A percentile compares a stretch with the other conserved stretches of the same genome.
phyloP scores from a whole-genome alignment of 1,140 invertebrate species.

The Sesamia nonagrioides region DNA sequence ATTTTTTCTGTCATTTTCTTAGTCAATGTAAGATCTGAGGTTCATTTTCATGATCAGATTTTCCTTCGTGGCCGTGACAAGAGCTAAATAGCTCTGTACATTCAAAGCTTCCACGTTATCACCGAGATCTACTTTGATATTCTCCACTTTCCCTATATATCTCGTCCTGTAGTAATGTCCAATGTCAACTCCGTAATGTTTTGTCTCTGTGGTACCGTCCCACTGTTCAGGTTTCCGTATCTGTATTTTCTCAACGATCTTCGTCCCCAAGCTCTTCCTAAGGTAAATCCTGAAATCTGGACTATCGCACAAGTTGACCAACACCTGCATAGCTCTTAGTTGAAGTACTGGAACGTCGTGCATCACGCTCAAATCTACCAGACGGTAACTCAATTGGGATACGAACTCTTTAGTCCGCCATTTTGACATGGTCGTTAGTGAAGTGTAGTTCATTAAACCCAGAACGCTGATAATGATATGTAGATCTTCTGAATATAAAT shows the following conservation, averaged over 20 bases:
- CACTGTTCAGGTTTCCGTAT: slow-evolving; percentile 76
- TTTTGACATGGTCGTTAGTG: slow-evolving; percentile 76
- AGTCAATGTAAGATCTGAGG: slow-evolving; percentile 69
- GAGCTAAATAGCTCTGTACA: slow-evolving; percentile 72
- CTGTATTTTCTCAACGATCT: slow-evolving; percentile 60
- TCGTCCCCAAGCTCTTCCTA: slow-evolving; percentile 65
- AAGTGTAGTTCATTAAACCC: slow-evolving; percentile 72
- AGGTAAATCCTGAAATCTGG: slow-evolving; percentile 75
- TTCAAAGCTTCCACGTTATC: slow-evolving; percentile 69
- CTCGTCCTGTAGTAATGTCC: slow-evolving; percentile 77
- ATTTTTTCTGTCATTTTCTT: background rate
- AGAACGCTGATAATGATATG: slow-evolving; percentile 72
- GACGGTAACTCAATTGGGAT: slow-evolving; percentile 60
- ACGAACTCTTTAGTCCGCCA: slow-evolving; percentile 78
- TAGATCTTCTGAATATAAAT: slow-evolving; percentile 52
- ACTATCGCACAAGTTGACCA: slow-evolving; percentile 80
- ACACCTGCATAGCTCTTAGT: slow-evolving; percentile 71
- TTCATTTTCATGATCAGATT: slow-evolving; percentile 71
- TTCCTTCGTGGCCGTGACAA: slow-evolving; percentile 63
- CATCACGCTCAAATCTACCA: slow-evolving; percentile 63
- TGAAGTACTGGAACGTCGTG: slow-evolving; percentile 70
- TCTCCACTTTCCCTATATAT: slow-evolving; percentile 72
- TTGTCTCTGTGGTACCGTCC: slow-evolving; percentile 77
- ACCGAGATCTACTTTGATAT: slow-evolving; percentile 72
- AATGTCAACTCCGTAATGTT: slow-evolving; percentile 69